Evolutionary conservation across 2,888 invertebrate genomes (phyloP), one percentile per base, ranked within the genome.

Genomic region (Acrobasis repandana): DNA sequence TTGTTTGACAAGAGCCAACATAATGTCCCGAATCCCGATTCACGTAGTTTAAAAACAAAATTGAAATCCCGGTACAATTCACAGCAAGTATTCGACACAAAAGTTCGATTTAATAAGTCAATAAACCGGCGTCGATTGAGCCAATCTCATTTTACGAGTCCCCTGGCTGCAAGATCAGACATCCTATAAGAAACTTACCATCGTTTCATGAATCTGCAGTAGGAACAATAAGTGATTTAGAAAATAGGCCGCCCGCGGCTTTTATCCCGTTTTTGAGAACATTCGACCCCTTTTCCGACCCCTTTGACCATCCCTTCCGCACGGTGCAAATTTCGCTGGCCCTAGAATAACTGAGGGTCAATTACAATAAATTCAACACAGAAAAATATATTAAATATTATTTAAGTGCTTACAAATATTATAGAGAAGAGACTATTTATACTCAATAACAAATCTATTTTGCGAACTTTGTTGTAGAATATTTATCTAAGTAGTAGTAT

Each of bases 31-130:
- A 15, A 18, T 9, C 16, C 28, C 28, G 8, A 28, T 8, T 28
- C 28, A 0, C 9, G 50, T 18, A 50, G 62, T 72, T 73, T 67
- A 69, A 70, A 68, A 68, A 76, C 75, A 72, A 77, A 79, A 80
- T 78, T 75, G 75, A 76, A 77, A 75, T 70, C 73, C 65, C 58
- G 65, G 71, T 67, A 71, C 75, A 71, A 73, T 73, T 81, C 75
- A 63, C 66, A 74, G 73, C 74, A 74, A 79, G 73, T 77, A 78
- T 77, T 77, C 75, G 79, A 83, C 80, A 78, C 74, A 80, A 81
- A 54, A 86, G 81, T 87, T 87, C 86, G 81, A 88, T 88, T 87
- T 88, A 88, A 88, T 88, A 88, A 87, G 87, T 86, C 87, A 85
- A 86, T 88, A 88, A 88, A 88, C 79, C 82, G 80, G 77, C 80